Base-by-base conservation (phyloP, 2,113 vertebrate genomes). In the Aleadryas rufinucha region DNA sequence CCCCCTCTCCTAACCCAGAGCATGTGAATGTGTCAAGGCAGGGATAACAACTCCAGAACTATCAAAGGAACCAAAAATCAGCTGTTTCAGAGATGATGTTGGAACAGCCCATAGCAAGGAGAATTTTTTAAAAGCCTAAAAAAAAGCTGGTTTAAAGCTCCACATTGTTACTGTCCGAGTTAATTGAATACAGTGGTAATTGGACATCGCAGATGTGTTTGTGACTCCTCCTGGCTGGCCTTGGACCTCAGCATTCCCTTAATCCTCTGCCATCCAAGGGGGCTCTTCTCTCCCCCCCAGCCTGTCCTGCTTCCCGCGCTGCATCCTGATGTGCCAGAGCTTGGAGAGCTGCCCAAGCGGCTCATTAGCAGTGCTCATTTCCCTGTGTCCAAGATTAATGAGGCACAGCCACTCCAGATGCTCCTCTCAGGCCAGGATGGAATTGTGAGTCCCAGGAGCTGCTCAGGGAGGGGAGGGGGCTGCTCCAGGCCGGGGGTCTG, bases 291-390 rank as follows among this genome's bases (percentile, higher is more conserved):
- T 37, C 65, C 82, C 77, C 77, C 44, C 41, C 42, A 57, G 2
- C 50, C 4, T 2, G 11, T 71, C 87, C 93, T 93, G 80, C 89
- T 92, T 84, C 87, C 91, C 21, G 1, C 6, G 4, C 84, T 53
- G 70, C 90, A 78, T 93, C 96, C 92, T 86, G 88, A 60, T 95
- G 95, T 93, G 90, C 94, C 96, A 91, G 90, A 93, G 95, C 94
- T 93, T 95, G 97, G 95, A 95, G 89, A 72, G 80, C 5, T 87
- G 96, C 97, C 96, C 33, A 2, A 92, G 90, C 4, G 0, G 53
- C 92, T 97, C 86, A 84, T 96, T 95, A 96, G 90, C 93, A 68
- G 79, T 24, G 39, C 92, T 96, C 92, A 79, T 97, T 96, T 96
- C 94, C 96, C 94, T 69, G 77, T 42, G 94, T 89, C 95, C 92